Conservation (phyloP, 1,140 invertebrate genomes). For the Proales similis region DNA sequence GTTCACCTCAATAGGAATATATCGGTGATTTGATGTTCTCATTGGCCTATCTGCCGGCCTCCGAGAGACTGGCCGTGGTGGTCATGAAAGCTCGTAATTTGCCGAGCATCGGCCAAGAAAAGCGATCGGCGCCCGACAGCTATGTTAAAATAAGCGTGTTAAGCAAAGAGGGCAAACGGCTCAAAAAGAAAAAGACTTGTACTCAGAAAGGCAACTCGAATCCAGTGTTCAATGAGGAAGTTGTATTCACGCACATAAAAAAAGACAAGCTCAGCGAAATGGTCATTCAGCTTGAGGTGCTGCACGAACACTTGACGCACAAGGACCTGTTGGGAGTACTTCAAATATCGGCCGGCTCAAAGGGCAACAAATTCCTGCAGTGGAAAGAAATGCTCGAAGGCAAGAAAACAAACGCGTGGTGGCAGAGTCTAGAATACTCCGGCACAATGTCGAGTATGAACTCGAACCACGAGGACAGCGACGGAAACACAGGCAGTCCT, state of each 20-base stretch:
- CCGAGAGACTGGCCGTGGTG: slow-evolving; percentile 72
- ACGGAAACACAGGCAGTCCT: no score
- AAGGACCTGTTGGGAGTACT: slow-evolving; percentile 18
- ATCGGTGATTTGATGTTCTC: slow-evolving; percentile 66
- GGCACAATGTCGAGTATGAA: no score
- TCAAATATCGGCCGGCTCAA: slow-evolving; percentile 22
- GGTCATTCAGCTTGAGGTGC: slow-evolving; percentile 17
- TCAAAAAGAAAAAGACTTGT: slow-evolving; percentile 97
- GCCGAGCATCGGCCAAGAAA: slow-evolving; percentile 50
- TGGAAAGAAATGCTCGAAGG: slow-evolving; percentile 34
- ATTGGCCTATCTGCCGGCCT: slow-evolving; percentile 74
- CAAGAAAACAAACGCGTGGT: slow-evolving; percentile 34
- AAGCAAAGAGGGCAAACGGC: slow-evolving; percentile 81
- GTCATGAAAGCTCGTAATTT: slow-evolving; percentile 75
- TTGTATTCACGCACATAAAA: slow-evolving; percentile 64
- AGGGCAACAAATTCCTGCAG: slow-evolving; percentile 28
- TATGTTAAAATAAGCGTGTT: slow-evolving; percentile 92
- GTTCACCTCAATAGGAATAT: slow-evolving; percentile 41
- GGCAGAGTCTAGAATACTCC: no score
- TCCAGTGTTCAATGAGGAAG: slow-evolving; percentile 93
- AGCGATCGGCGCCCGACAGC: slow-evolving; percentile 56
- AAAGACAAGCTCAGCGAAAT: slow-evolving; percentile 47
- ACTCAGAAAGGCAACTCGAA: slow-evolving; percentile 94
- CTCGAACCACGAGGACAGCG: no score
- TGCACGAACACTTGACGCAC: slow-evolving; percentile 27